Base-by-base conservation (phyloP, 2,888 invertebrate species). In the Odontomyia ornata region DNA sequence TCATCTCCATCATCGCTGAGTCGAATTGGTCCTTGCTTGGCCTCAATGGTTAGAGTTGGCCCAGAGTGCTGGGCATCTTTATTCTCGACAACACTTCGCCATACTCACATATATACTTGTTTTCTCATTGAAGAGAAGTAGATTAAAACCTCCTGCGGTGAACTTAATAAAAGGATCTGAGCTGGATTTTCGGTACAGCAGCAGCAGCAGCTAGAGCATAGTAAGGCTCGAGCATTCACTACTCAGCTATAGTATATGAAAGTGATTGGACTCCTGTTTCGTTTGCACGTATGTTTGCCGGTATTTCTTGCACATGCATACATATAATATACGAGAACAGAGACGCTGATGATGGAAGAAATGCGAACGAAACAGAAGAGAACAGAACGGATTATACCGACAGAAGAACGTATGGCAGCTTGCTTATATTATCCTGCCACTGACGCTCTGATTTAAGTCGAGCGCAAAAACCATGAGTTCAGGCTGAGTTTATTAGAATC, bases 141-240 rank as follows among this genome's bases (percentile, higher is more conserved):
- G 85, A 85, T 85, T 85, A 85, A 85, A 84, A 84, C 83, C 84
- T 85, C 86, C 85, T 82, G 86, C 83, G 84, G 85, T 80, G 85
- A 85, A 84, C 83, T 85, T 84, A 84, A 85, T 85, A 85, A 84
- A 83, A 84, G 83, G 77, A 77, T 79, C 71, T 75, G 75, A 71
- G 56, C 77, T 77, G 79, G 75, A 76, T 79, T 76, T 77, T 79
- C 73, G 73, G 73, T 73, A 60, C 28, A 72, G 56, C 60, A 7
- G 18, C 72, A 62, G 25, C 62, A 64, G 23, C 28, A 25, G 25
- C 43, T 36, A 36, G 36, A 36, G 9, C 9, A 36, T 5, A 36
- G 36, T 36, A 36, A 36, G 36, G 36, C 67, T n/a, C 18, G 52
- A 52, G 52, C 52, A 52, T 43, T 36, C 67, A 67, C 36, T 67